Base-by-base conservation (phyloP, 2,113 vertebrate species). In the Oryzias melastigma region DNA sequence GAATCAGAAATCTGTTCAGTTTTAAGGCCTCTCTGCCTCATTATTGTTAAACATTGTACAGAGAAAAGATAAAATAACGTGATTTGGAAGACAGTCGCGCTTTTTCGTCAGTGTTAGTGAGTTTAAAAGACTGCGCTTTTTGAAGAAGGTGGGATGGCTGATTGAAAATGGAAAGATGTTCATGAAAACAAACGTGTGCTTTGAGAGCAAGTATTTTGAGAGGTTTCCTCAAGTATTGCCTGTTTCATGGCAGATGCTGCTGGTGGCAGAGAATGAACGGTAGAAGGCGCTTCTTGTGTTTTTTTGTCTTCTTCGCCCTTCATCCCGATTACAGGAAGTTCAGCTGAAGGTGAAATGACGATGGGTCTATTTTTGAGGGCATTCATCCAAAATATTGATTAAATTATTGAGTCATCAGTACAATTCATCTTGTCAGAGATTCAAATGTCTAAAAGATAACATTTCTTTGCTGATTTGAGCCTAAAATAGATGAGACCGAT, bases 221-320 rank as follows among this genome's bases (percentile, higher is more conserved):
- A 42, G 51, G 61, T 57, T 49, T 42, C 63, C 49, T 20, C 48
- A 65, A 44, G 52, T 18, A 29, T 46, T 45, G 43, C 42, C 58
- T 67, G 47, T 59, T 67, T 41, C 64, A 65, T 41, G 63, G 62
- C 45, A 62, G 62, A 75, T 18, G 53, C 68, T 84, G 90, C 88
- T 91, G 91, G 89, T 90, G 81, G 71, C 78, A 84, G 90, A 76
- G 83, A 90, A 90, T 84, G 85, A 61, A 68, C 65, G 77, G 84
- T 56, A 82, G 55, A 94, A 93, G 92, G 91, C 85, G 91, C 91
- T 94, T 93, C 87, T 91, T 73, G 80, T 75, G 62, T 70, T 78
- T 81, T 44, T 41, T 14, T 59, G 75, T 70, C 35, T 73, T 42
- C 14, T 73, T 65, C 56, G 54, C 75, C 70, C 67, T 54, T 76